Conservation (phyloP, 2,888 invertebrate genomes). For the Piscicola geometra region DNA sequence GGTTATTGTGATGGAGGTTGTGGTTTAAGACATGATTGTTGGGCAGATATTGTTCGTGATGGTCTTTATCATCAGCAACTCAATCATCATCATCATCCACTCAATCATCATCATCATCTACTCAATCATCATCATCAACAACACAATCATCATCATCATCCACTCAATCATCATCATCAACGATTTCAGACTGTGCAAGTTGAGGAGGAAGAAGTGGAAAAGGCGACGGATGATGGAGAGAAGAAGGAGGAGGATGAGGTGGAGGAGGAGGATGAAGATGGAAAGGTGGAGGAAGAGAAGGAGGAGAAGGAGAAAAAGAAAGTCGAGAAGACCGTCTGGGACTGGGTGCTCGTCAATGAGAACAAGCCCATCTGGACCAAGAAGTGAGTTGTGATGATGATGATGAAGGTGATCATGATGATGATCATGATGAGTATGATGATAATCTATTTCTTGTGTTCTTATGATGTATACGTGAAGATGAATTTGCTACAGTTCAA, state of each 20-base stretch:
- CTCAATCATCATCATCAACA: too few species aligned
- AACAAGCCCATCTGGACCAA: slow-evolving; percentile 98
- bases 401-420: background rate
- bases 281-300: slow-evolving; percentile 55
- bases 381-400: slow-evolving; percentile 41
- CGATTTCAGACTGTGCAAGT: slow-evolving; percentile 65
- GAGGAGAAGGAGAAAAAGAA: slow-evolving; percentile 66
- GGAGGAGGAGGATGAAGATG: slow-evolving; percentile 62
- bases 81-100: background rate
- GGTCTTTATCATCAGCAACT: too few species aligned
- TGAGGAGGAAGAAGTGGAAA: slow-evolving; percentile 77
- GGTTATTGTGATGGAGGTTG: too few species aligned
- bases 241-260: slow-evolving; percentile 70
- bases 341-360: slow-evolving; percentile 93
- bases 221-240: too few species aligned
- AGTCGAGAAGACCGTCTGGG: slow-evolving; percentile 93
- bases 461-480: too few species aligned
- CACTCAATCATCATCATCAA: too few species aligned
- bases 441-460: too few species aligned
- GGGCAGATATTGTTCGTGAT: too few species aligned
- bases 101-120: background rate
- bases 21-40: too few species aligned
- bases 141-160: too few species aligned
- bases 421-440: background rate
- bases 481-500: too few species aligned